phyloP scores from a whole-genome alignment of 2,888 invertebrate genomes.

The Spodoptera exigua region DNA sequence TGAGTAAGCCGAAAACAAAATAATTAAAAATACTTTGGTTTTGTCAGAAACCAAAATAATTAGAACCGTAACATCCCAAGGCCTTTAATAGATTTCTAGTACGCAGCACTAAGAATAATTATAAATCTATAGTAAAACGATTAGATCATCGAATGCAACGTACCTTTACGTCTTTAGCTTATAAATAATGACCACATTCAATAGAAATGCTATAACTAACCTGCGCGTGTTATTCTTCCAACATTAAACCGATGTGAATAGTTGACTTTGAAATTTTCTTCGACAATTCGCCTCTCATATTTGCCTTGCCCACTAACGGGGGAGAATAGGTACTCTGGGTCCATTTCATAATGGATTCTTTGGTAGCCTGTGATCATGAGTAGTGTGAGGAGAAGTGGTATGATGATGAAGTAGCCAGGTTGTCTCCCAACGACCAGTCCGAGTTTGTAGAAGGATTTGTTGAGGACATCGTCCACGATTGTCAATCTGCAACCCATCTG shows the following conservation, averaged over 20 bases:
- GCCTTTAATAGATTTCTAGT: no score
- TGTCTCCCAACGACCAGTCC: constrained; percentile 94
- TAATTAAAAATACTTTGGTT: no score
- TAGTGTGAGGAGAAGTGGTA: constrained; percentile 94
- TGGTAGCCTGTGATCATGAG: constrained; percentile 97
- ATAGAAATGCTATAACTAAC: constrained; percentile 80
- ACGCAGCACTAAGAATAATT: no score
- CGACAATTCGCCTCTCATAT: constrained; percentile 94
- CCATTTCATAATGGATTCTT: constrained; percentile 95
- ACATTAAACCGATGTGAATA: constrained; percentile 96
- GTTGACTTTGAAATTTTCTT: constrained; percentile 95
- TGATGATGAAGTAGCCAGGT: constrained; percentile 96
- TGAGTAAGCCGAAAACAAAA: no score
- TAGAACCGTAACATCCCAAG: no score
- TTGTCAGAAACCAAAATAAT: no score
- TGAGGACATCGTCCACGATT: constrained; percentile 94
- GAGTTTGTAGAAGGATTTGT: constrained; percentile 94
- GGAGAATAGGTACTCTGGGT: constrained; percentile 97
- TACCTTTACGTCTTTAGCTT: no score
- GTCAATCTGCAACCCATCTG: constrained; percentile 93
- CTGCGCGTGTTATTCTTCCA: constrained; percentile 96
- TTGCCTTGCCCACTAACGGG: constrained; percentile 96
- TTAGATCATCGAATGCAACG: no score
- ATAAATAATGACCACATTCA: no score
- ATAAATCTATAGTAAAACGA: no score